Evolutionary conservation across 2,113 vertebrate genomes (phyloP), one percentile per base, ranked within the genome.

Genomic region (Lynx canadensis): DNA sequence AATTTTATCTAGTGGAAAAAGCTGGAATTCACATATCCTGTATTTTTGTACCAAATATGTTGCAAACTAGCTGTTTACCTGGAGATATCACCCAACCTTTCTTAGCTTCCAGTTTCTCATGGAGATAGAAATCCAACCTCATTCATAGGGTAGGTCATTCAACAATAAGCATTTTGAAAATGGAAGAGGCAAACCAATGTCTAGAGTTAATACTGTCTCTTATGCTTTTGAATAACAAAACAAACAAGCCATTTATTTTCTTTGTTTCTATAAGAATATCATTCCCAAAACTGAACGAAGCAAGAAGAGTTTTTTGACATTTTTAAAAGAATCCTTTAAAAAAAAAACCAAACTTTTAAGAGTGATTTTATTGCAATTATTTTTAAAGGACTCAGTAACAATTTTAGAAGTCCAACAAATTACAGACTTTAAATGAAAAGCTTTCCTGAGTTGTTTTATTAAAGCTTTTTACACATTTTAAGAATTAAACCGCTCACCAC

Each of bases 251-350:
- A 71, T 52, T 91, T 91, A 36, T 81, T 93, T 85, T 89, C 63
- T 92, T 79, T 21, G n/a, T 36, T 96, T 80, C 27, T 27, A 76
- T 79, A 69, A 68, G 16, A 69, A 80, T 33, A 88, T 66, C 55
- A 74, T 88, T 82, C 55, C 63, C 73, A 85, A 93, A 90, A 78
- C 4, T 68, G 33, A 90, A 94, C 15, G 52, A 95, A 25, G n/a
- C 18, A 93, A 57, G 31, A 73, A 25, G 78, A 84, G 29, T 18
- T 48, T 79, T 85, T 93, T 57, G 66, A 38, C 38, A 41, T 41
- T 80, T 92, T 87, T 63, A 80, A 65, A 71, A 91, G 33, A 68
- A 55, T 86, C 36, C 68, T 55, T 76, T 25, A 45, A 19, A 66
- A 31, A 15, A 63, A 83, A 83, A 25, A 41, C 1, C 29, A 45